phyloP scores from a whole-genome alignment of 2,888 invertebrate species.

The Drosophila kuntzei region DNA sequence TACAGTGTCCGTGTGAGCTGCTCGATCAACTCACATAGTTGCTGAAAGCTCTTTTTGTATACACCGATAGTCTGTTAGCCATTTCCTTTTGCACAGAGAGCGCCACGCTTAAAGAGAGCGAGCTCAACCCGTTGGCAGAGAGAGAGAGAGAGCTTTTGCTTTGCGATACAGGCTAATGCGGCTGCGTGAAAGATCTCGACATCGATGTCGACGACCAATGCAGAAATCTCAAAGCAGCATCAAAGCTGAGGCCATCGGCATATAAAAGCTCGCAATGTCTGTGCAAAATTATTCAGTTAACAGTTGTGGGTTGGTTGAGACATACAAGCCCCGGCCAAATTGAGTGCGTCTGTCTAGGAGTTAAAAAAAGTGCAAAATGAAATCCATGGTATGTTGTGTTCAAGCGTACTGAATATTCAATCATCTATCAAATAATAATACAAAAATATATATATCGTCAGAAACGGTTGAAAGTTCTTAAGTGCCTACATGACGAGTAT shows the following conservation, averaged over 20 bases:
- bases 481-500: constrained; percentile 37
- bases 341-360: constrained; percentile 59
- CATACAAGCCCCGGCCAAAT: constrained; percentile 78
- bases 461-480: constrained; percentile 37
- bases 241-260: constrained; percentile 61
- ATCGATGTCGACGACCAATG: constrained; percentile 44
- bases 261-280: constrained; percentile 85
- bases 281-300: constrained; percentile 85
- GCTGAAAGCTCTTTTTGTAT: constrained; percentile 53
- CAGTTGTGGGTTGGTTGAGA: constrained; percentile 85
- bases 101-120: constrained; percentile 15
- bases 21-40: constrained; percentile 18
- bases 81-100: constrained; percentile 59
- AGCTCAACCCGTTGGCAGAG: constrained; percentile 6
- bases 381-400: constrained; percentile 85
- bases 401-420: constrained; percentile 43
- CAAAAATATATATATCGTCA: constrained; percentile 4
- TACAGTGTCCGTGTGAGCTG: constrained; percentile 63
- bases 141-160: constrained; percentile 57
- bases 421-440: constrained; percentile 2
- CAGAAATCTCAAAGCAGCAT: constrained; percentile 62
- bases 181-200: constrained; percentile 44
- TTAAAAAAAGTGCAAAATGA: constrained; percentile 82
- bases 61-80: constrained; percentile 23
- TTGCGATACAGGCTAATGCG: constrained; percentile 35